These are phyloP conservation scores for Stenolophus ochropezus DNA, from an alignment of 2,888 invertebrate genomes.

Conservation along the genomic window DNA sequence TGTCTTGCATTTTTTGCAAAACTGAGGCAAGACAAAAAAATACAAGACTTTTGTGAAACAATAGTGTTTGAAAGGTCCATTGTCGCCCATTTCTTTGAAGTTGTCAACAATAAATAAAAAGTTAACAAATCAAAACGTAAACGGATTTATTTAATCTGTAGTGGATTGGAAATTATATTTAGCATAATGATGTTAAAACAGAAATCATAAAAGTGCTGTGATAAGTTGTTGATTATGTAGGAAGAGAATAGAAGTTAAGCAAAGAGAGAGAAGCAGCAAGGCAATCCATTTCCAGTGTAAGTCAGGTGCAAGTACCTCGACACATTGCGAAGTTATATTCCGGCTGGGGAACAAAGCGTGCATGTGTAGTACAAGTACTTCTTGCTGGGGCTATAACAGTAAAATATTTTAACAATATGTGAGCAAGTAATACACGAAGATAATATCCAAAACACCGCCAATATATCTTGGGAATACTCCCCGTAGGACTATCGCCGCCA, in stretches of 20 bases:
- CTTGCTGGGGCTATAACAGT: constrained; percentile 14
- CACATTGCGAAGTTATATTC: background rate
- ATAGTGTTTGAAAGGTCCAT: too few species aligned
- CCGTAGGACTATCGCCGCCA: constrained; percentile 30
- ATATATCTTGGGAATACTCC: constrained; percentile 28
- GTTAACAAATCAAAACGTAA: too few species aligned
- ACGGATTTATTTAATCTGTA: too few species aligned
- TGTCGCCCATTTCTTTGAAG: too few species aligned
- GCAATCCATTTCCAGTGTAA: background rate
- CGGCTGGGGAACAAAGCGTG: background rate
- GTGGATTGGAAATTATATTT: too few species aligned
- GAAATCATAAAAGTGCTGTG: background rate
- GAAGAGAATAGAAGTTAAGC: background rate
- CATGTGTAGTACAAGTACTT: background rate
- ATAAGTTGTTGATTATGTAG: background rate
- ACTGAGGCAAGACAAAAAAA: too few species aligned
- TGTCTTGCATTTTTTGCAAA: too few species aligned
- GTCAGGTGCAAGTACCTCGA: background rate
- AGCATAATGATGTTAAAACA: too few species aligned
- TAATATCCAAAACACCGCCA: constrained; percentile 36
- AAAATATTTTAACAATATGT: constrained; percentile 35
- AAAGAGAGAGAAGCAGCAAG: background rate
- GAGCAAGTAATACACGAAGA: constrained; percentile 22
- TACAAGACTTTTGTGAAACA: too few species aligned
- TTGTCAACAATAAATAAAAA: too few species aligned